phyloP scores from a whole-genome alignment of 2,113 vertebrate genomes.

The Lepidiolamprologus cunningtoni region DNA sequence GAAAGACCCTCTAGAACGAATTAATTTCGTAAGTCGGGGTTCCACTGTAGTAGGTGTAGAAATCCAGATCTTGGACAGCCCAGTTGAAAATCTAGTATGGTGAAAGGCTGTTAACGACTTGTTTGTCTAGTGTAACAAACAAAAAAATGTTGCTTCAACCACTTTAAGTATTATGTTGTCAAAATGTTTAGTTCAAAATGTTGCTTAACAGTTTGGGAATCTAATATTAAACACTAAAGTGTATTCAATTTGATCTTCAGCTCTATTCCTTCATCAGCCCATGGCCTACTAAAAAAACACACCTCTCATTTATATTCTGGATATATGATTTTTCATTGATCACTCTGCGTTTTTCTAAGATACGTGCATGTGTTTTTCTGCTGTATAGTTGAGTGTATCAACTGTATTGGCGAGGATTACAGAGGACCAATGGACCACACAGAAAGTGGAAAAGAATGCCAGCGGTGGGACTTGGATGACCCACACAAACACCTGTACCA shows the following conservation, averaged over 20 bases:
- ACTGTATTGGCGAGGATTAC: constrained; percentile 92
- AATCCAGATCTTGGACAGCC: neutral
- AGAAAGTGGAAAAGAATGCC: constrained; percentile 88
- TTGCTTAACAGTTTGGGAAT: neutral
- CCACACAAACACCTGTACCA: constrained; percentile 90
- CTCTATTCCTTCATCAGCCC: neutral
- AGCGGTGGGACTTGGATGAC: constrained; percentile 92
- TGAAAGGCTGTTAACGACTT: neutral
- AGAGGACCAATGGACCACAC: constrained; percentile 97
- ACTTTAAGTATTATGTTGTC: neutral
- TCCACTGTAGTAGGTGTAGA: neutral
- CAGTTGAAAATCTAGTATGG: neutral
- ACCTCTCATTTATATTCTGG: neutral
- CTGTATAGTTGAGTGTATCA: constrained; percentile 86
- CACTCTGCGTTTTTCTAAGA: neutral
- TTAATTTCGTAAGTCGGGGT: neutral
- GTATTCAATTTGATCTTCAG: neutral
- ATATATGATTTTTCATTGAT: neutral
- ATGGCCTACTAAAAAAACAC: neutral
- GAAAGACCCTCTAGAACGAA: neutral
- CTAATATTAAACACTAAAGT: neutral
- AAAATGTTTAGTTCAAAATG: neutral
- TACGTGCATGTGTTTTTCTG: neutral
- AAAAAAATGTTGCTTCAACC: neutral
- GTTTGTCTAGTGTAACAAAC: neutral